These are phyloP conservation scores for Sebastes taczanowskii DNA, from an alignment of 2,797 vertebrate species.

Conservation along the genomic window DNA sequence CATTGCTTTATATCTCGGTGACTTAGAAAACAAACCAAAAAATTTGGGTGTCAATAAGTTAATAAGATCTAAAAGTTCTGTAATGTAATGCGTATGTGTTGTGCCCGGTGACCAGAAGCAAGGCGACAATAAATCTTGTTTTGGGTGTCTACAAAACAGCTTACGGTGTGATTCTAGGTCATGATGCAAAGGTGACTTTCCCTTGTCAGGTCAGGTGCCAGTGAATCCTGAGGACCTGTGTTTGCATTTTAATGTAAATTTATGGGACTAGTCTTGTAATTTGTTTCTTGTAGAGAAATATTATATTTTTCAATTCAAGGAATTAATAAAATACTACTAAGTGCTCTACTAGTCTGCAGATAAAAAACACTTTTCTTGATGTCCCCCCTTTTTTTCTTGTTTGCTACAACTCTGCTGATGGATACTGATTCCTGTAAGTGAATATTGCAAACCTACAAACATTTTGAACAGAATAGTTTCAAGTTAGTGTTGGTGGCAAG, in stretches of 20 bases:
- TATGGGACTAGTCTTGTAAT: background rate
- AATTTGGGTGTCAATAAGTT: background rate
- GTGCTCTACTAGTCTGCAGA: background rate
- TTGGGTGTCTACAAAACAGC: constrained; percentile 14
- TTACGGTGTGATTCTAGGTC: constrained; percentile 10
- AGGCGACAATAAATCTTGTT: constrained; percentile 9
- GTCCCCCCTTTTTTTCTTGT: background rate
- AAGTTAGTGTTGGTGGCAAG: background rate
- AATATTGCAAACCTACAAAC: background rate
- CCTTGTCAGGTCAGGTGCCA: background rate
- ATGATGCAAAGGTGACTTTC: background rate
- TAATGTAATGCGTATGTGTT: constrained; percentile 3
- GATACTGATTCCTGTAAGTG: background rate
- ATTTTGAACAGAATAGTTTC: background rate
- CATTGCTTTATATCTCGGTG: constrained; percentile 22
- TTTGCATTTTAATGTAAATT: background rate
- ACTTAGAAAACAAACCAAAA: constrained; percentile 3
- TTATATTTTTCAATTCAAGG: background rate
- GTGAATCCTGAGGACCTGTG: background rate
- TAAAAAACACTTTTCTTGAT: background rate
- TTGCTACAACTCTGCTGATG: background rate
- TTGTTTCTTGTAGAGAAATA: background rate
- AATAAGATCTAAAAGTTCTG: constrained; percentile 11
- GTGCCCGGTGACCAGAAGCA: background rate
- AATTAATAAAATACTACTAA: background rate